Evolutionary conservation across 2,888 invertebrate species (phyloP), one percentile per base, ranked within the genome.

Genomic region (Strigamia transsilvanica): DNA sequence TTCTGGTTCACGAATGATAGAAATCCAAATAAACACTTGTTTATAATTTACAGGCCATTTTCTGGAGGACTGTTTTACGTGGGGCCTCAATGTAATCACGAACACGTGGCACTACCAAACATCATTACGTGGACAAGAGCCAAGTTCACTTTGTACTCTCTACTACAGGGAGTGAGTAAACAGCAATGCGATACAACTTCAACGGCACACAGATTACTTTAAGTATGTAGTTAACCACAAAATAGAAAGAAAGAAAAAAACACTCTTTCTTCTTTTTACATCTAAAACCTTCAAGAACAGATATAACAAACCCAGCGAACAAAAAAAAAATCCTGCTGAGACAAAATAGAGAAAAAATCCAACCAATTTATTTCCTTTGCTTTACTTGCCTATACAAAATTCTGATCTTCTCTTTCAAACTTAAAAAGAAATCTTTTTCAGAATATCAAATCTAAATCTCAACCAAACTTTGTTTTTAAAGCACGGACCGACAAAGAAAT

Each of bases 21-120:
- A 61, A 61, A 61, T 21, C 61, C 61, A 61, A 61, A 61, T 61
- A 61, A 61, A 61, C 61, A 61, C 61, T 61, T 61, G 61, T 61
- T 61, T 61, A 61, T 61, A 61, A 61, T 61, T 61, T 61, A 61
- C 61, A 61, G 61, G 12, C 61, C 61, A 61, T 61, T 61, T 56
- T 56, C 56, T 56, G 56, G 56, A 56, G 56, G 56, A 56, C 56
- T 56, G 56, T 56, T 56, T 61, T 61, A 61, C 61, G 61, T 61
- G 61, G 18, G 61, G 61, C 23, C 46, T 61, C 61, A 12, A 21
- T 61, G 61, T 61, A 61, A 61, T 61, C 61, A 61, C 23, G 61
- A 61, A 61, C 61, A 61, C 61, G 61, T 61, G 61, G 61, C 61
- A 61, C 61, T 61, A 61, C 61, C 61, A 61, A 61, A 61, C 61